Evolutionary conservation across 1,140 invertebrate species (phyloP), one percentile per base, ranked within the genome.

Genomic region (Cotesia typhae): DNA sequence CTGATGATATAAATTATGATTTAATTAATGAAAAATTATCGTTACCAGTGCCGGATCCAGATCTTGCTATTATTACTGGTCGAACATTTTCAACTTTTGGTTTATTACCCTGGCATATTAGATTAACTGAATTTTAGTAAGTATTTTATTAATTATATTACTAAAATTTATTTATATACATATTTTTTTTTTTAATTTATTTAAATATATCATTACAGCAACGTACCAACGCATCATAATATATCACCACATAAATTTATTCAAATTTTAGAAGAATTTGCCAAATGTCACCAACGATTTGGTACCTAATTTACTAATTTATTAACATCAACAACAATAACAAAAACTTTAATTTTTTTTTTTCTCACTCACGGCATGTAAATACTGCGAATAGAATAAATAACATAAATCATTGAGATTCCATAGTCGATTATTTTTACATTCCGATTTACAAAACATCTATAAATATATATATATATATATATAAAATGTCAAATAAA

Each of bases 71-170:
- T 69, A 88, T 90, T 78, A 91, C 88, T 79, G 91, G 91, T 28
- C 81, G 88, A 28, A 76, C 83, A 52, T 90, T 89, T 76, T 88
- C 84, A 71, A 90, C 90, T 52, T 88, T 88, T 80, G 91, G 91
- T 70, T 86, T 92, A 80, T 83, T 92, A 17, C 92, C 92, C 52
- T 93, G 92, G 92, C 92, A 93, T 77, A 90, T 92, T 76, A 88
- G 90, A 85, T 78, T 91, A 59, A 91, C 92, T 47, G 92, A 92
- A 86, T 92, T 93, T 84, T 81, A 91, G 83, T 89, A 87, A 83
- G 86, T 78, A 61, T 68, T 5, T 4, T 0, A 59, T 38, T 63
- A 12, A 36, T 69, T 67, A 38, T 75, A 12, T 35, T 67, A 28
- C 3, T 9, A 41, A 10, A 47, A 47, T 47, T 47, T 17, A 17